These are phyloP conservation scores for Saccopteryx bilineata DNA, from an alignment of 2,113 vertebrate genomes.

Conservation along the genomic window DNA sequence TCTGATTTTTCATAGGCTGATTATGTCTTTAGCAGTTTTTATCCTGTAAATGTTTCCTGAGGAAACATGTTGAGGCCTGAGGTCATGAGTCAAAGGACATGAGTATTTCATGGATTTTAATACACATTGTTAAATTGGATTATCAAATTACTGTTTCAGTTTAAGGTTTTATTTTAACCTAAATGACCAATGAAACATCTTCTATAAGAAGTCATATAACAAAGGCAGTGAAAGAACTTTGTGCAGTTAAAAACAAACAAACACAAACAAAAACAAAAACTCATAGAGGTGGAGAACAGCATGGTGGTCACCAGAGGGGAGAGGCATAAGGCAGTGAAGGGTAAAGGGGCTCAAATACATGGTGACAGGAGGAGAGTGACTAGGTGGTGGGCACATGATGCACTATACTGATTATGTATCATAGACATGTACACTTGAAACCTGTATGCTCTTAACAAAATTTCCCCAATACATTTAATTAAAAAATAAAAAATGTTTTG, in stretches of 20 bases:
- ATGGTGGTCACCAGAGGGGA: neutral
- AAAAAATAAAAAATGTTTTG: neutral
- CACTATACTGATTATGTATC: neutral
- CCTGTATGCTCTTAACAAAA: neutral
- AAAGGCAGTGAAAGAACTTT: neutral
- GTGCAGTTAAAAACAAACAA: neutral
- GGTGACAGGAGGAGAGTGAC: neutral
- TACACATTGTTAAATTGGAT: neutral
- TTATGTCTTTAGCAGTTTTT: neutral
- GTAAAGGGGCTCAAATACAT: neutral
- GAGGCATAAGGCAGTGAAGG: neutral
- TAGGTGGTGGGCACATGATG: neutral
- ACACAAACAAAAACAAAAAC: no score
- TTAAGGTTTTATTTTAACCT: neutral
- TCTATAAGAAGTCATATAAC: no score
- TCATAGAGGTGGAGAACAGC: neutral
- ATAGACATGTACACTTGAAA: neutral
- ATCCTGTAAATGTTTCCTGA: neutral
- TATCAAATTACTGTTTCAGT: neutral
- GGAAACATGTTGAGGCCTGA: neutral
- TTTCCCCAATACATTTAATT: neutral
- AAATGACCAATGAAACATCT: neutral
- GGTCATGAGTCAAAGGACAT: neutral
- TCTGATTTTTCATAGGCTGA: neutral
- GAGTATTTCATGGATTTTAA: neutral